phyloP scores from a whole-genome alignment of 2,888 invertebrate species.

The Hirtodrosophila alboralis region DNA sequence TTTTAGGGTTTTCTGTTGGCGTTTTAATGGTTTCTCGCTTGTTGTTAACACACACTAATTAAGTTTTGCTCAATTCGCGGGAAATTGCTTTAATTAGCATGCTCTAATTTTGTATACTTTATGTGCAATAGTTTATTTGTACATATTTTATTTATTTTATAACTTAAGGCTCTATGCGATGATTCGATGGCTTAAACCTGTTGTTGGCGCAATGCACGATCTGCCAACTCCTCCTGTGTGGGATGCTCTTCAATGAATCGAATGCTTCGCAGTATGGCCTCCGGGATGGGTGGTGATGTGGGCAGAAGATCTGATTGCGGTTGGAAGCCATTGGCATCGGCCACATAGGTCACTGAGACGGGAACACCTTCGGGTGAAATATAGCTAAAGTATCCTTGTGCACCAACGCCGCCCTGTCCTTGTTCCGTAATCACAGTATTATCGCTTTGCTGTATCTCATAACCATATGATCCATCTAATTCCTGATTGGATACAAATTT shows the following conservation, averaged over 20 bases:
- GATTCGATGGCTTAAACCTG: slow-evolving; percentile 48
- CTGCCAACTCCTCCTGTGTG: slow-evolving; percentile 76
- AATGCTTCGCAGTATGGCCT: slow-evolving; percentile 67
- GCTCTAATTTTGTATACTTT: slow-evolving; percentile 10
- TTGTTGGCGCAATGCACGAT: slow-evolving; percentile 62
- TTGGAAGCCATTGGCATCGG: slow-evolving; percentile 83
- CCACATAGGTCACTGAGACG: slow-evolving; percentile 69
- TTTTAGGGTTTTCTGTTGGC: slow-evolving; percentile 11
- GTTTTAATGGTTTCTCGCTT: slow-evolving; percentile 12
- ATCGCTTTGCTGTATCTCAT: slow-evolving; percentile 85
- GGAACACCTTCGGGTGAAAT: slow-evolving; percentile 79
- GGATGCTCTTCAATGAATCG: slow-evolving; percentile 75
- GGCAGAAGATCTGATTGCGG: slow-evolving; percentile 79
- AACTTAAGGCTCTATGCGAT: slow-evolving; percentile 21
- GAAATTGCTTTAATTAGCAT: slow-evolving; percentile 55
- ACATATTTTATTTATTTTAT: slow-evolving; percentile 13
- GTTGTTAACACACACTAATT: slow-evolving; percentile 53
- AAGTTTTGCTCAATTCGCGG: slow-evolving; percentile 37
- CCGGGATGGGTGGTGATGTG: slow-evolving; percentile 80
- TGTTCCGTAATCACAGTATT: slow-evolving; percentile 85
- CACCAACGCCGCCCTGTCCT: slow-evolving; percentile 85
- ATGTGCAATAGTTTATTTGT: slow-evolving; percentile 43
- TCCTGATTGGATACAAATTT: slow-evolving; percentile 50
- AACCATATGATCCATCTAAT: slow-evolving; percentile 84
- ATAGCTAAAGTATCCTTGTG: slow-evolving; percentile 69